Evolutionary conservation across 2,113 vertebrate species (phyloP).

Genomic region (Halichoeres trimaculatus): DNA sequence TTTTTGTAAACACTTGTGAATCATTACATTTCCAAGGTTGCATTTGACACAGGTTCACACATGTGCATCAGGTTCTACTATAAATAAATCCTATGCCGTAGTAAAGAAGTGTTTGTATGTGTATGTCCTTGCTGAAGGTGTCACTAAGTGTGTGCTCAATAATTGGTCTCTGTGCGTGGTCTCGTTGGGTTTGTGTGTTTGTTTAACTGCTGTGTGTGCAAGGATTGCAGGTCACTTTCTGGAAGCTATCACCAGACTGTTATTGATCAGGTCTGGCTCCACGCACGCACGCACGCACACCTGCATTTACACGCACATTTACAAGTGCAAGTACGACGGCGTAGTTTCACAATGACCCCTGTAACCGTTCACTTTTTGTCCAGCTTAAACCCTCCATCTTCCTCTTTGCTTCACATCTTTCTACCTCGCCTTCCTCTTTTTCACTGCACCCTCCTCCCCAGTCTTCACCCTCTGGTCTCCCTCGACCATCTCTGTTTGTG

Average conservation of each 20-base stretch:
- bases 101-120: constrained; percentile 48
- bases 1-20: neutral
- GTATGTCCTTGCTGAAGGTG: constrained; percentile 48
- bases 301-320: neutral
- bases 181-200: constrained; percentile 48
- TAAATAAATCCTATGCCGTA: constrained; percentile 35
- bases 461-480: constrained; percentile 9
- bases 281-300: neutral
- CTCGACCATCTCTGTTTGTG: constrained; percentile 38
- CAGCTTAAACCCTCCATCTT: neutral
- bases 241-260: constrained; percentile 37
- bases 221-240: constrained; percentile 47
- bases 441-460: constrained; percentile 1
- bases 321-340: neutral
- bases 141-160: constrained; percentile 47
- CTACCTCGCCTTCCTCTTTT: neutral
- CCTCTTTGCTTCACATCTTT: neutral
- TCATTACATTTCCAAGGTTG: constrained; percentile 19
- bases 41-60: constrained; percentile 42
- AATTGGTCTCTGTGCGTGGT: constrained; percentile 5
- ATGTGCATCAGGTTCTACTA: constrained; percentile 1
- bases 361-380: neutral
- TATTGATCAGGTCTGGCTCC: constrained; percentile 58
- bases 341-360: neutral
- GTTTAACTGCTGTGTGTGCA: constrained; percentile 35